These are phyloP conservation scores for Steinernema feltiae DNA, from an alignment of 1,140 invertebrate species.

Conservation along the genomic window DNA sequence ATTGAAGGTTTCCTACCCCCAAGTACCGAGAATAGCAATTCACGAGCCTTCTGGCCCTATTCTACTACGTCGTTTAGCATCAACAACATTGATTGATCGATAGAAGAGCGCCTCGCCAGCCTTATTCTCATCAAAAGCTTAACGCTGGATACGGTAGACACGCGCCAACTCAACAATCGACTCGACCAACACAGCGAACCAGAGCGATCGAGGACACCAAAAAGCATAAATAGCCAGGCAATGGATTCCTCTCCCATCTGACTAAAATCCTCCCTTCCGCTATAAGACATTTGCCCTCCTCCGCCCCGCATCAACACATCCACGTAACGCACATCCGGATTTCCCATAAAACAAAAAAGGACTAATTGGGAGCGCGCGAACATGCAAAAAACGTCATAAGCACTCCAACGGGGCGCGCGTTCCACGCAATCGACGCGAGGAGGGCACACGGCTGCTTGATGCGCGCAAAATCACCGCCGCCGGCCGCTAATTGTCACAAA, in stretches of 20 bases:
- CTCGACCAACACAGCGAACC: too few species aligned
- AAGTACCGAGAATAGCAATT: too few species aligned
- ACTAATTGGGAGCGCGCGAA: neutral
- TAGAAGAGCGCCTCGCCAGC: too few species aligned
- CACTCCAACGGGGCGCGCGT: neutral
- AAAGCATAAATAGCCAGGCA: too few species aligned
- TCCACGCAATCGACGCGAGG: neutral
- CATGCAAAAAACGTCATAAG: neutral
- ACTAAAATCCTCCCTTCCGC: neutral
- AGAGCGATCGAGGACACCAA: too few species aligned
- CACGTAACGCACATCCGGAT: neutral
- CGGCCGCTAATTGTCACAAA: neutral
- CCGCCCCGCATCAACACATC: neutral
- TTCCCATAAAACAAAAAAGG: neutral
- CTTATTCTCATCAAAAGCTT: too few species aligned
- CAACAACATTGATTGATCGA: too few species aligned
- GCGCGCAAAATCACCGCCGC: neutral
- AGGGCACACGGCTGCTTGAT: neutral
- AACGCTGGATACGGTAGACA: too few species aligned
- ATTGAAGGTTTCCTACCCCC: too few species aligned
- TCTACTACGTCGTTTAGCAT: too few species aligned
- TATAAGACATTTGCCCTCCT: neutral
- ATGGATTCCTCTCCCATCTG: neutral
- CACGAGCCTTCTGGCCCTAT: too few species aligned
- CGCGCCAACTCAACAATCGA: too few species aligned